Base-by-base conservation (phyloP, 2,888 invertebrate genomes). In the Drepanosiphum platanoidis region DNA sequence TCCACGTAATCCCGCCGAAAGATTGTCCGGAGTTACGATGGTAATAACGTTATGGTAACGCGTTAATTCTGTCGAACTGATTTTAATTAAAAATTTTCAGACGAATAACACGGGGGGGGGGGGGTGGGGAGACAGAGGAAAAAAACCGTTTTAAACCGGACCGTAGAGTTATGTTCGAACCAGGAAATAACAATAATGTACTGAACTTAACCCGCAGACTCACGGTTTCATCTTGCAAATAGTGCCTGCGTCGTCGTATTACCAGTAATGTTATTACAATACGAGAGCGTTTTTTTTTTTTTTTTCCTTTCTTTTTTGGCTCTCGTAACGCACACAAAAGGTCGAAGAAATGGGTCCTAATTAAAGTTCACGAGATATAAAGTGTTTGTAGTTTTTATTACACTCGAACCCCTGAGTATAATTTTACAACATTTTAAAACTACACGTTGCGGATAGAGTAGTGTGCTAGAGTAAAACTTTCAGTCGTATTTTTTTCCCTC, bases 351-450 rank as follows among this genome's bases (percentile, higher is more conserved):
- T 32, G 22, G 22, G 42, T 46, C 18, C 32, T 74, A 42, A 74
- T 74, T 46, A 46, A 22, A 46, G 32, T 74, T 74, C 3, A n/a
- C 32, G 22, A 52, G 9, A 2, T 46, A 32, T 32, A 46, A 74
- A 52, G 4, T 74, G 42, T 72, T 72, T 42, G 18, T 46, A 74
- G 22, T 46, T 32, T 74, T 74, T 30, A 72, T 42, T 46, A 22
- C 9, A 15, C 32, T 46, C 4, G 30, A 72, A 72, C 1, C 30
- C 32, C 15, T 1, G 18, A 72, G 22, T 72, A 46, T 32, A 42
- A 22, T 22, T 30, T 72, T 9, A 42, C 30, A 32, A 46, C 30
- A 7, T 42, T 22, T 72, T 46, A 42, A 30, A 15, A 42, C 71
- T 15, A 71, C 18, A 72, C 39, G n/a, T 15, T n/a, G 8, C 13